Evolutionary conservation across 2,797 vertebrate species (phyloP).

Genomic region (Catharus ustulatus): DNA sequence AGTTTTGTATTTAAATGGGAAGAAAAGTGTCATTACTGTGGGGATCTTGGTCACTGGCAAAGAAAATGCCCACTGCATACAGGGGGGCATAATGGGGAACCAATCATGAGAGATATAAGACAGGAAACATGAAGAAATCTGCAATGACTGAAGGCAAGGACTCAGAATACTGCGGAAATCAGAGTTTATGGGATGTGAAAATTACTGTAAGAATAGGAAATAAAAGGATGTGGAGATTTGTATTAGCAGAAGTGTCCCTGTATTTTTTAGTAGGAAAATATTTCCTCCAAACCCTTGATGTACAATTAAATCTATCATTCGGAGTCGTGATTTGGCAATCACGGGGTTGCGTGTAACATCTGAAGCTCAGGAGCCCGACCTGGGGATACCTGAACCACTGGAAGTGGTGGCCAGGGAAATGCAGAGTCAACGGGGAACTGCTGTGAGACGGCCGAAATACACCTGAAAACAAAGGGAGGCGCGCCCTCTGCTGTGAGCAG

Average conservation of each 20-base stretch:
- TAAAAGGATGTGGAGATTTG: not conserved
- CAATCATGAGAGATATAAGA: not conserved
- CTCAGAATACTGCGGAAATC: not conserved
- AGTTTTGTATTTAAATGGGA: not conserved
- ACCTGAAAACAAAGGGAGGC: not conserved
- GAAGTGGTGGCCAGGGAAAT: not conserved
- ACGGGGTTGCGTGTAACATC: fast-evolving
- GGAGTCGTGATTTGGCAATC: fast-evolving
- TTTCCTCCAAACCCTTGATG: not conserved
- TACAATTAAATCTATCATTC: not conserved
- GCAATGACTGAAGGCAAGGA: not conserved
- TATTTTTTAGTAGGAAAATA: not conserved
- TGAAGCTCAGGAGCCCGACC: not conserved
- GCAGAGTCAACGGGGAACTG: fast-evolving
- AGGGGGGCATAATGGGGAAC: not conserved
- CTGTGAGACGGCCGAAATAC: fast-evolving
- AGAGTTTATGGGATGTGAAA: not conserved
- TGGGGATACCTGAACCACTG: fast-evolving
- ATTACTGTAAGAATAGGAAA: not conserved
- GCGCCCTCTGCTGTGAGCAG: conserved; percentile 10
- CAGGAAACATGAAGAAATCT: not conserved
- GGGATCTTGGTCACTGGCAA: not conserved
- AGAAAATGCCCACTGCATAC: not conserved
- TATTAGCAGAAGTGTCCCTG: not conserved
- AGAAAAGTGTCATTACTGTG: not conserved